phyloP scores from a whole-genome alignment of 2,113 vertebrate genomes.

The Lamprotornis superbus region DNA sequence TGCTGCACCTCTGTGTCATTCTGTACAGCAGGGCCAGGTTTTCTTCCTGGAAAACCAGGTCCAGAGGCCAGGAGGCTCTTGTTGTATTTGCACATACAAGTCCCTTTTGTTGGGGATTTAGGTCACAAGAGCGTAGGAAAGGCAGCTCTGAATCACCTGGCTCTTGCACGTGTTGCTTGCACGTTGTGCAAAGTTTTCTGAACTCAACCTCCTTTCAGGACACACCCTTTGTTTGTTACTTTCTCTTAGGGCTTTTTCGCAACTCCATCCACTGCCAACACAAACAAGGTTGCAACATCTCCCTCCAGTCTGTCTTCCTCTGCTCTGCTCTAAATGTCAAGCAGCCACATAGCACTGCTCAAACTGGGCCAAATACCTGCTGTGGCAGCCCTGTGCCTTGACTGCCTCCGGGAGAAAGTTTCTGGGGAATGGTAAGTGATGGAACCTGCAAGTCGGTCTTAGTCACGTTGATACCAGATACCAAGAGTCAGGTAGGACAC shows the following conservation, averaged over 20 bases:
- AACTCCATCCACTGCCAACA: conserved; percentile 22
- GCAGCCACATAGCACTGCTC: neutral
- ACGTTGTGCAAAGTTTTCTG: conserved; percentile 40
- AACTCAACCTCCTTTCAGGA: neutral
- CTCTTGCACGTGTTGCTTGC: conserved; percentile 1
- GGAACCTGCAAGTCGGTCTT: neutral
- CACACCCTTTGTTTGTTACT: conserved; percentile 61
- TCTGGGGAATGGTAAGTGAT: neutral
- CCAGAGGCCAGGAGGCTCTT: conserved; percentile 16
- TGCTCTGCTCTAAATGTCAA: neutral
- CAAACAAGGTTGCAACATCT: conserved; percentile 48
- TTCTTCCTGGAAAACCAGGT: conserved; percentile 47
- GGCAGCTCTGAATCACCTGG: conserved; percentile 31
- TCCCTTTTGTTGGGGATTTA: conserved; percentile 35
- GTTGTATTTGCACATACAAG: neutral
- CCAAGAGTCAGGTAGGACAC: neutral
- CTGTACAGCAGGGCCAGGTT: neutral
- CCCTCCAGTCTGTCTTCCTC: neutral
- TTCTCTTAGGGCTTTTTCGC: conserved; percentile 58
- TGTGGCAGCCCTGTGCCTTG: neutral
- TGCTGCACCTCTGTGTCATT: neutral
- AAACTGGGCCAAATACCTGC: neutral
- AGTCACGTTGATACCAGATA: neutral
- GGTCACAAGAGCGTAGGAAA: conserved; percentile 3
- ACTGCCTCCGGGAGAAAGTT: conserved; percentile 20